Evolutionary conservation across 2,888 invertebrate species (phyloP).

Genomic region (Balanococcus diminutus): DNA sequence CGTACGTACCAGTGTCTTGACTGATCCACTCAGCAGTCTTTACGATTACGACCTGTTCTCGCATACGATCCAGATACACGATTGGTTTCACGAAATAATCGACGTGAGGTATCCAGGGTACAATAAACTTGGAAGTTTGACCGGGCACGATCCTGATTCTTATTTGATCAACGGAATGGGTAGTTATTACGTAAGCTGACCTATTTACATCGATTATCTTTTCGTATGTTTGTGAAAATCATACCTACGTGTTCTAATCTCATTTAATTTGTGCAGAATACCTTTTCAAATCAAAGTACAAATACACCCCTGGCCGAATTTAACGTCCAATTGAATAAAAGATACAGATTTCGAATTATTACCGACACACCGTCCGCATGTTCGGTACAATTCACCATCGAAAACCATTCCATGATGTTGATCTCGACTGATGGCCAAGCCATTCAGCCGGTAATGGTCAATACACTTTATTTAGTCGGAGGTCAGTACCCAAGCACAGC

Average conservation of each 20-base stretch:
- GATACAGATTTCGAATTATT: slow-evolving; percentile 66
- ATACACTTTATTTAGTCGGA: slow-evolving; percentile 64
- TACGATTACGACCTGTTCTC: slow-evolving; percentile 65
- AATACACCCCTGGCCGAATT: slow-evolving; percentile 59
- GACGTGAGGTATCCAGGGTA: slow-evolving; percentile 63
- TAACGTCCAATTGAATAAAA: slow-evolving; percentile 62
- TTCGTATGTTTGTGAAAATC: not conserved
- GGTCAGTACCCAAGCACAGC: slow-evolving; percentile 64
- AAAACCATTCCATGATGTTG: slow-evolving; percentile 65
- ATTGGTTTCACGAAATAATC: slow-evolving; percentile 63
- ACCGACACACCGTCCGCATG: slow-evolving; percentile 67
- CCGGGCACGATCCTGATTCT: slow-evolving; percentile 61
- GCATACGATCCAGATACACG: slow-evolving; percentile 66
- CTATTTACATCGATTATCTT: not conserved
- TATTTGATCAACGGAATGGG: slow-evolving; percentile 61
- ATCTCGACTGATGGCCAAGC: slow-evolving; percentile 66
- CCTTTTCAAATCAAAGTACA: slow-evolving; percentile 53
- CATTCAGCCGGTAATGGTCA: slow-evolving; percentile 63
- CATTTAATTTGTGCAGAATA: not conserved
- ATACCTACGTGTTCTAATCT: not conserved
- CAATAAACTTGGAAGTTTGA: slow-evolving; percentile 60
- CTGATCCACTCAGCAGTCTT: slow-evolving; percentile 53
- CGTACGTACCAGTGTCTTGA: slow-evolving; percentile 61
- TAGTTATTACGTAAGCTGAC: slow-evolving; percentile 58
- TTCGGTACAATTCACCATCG: slow-evolving; percentile 64